Evolutionary conservation across 2,797 vertebrate species (phyloP), one percentile per base, ranked within the genome.

Genomic region (Pantherophis alleghaniensis): DNA sequence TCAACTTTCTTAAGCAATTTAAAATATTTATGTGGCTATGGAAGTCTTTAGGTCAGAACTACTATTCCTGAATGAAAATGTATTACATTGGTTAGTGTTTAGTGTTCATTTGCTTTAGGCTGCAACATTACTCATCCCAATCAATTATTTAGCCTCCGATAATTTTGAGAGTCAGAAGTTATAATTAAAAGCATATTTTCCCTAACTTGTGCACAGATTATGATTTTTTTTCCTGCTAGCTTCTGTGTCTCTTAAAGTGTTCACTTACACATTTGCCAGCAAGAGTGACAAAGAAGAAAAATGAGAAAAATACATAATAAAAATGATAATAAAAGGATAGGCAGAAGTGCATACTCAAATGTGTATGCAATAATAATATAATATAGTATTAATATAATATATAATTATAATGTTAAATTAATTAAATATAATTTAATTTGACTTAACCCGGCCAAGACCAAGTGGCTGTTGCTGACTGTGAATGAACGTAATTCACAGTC

Each of bases 11-110:
- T 95, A 94, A 95, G 92, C 92, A 93, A 90, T 94, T 94, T 97
- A 96, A 97, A 96, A 97, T 97, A 97, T 97, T 97, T 97, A 97
- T 96, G 92, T 89, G 95, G 93, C 92, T 93, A 94, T 1, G 0
- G 92, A 97, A 97, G 95, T 96, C 96, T 94, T 97, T 95, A 96
- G 93, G 95, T 97, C 95, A 96, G 94, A 97, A 96, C 91, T 91
- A 79, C n/a, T 93, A 28, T 92, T 95, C 93, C 96, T 66, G 96
- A 93, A 96, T 97, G 94, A 83, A 92, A 86, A 92, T 96, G 60
- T 90, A 93, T 95, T 92, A 37, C 14, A 0, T 0, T 74, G 93
- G 94, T 92, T 92, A 91, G 57, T 79, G 92, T 93, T 94, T 93
- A 94, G 91, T 91, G 89, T 93, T 96, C 91, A 79, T 91, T 83